Evolutionary conservation across 2,113 vertebrate species (phyloP).

Genomic region (Alethe castanea): DNA sequence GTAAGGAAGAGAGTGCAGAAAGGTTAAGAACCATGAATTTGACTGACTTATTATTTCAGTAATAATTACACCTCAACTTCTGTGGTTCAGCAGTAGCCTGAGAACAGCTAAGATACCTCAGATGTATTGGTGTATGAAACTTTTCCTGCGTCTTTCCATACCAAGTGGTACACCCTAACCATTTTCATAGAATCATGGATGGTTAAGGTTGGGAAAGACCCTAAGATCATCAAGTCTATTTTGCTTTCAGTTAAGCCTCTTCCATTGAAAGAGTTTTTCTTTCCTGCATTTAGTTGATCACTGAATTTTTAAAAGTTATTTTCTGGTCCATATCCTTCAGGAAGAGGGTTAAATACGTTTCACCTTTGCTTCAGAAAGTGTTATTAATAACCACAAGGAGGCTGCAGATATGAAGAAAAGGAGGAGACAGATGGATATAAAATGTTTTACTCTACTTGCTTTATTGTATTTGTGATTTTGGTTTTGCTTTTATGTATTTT

Average conservation of each 20-base stretch:
- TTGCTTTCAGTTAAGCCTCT: not conserved
- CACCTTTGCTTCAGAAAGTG: not conserved
- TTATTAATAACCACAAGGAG: not conserved
- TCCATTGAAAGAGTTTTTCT: not conserved
- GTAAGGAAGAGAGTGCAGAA: not conserved
- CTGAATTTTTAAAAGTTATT: not conserved
- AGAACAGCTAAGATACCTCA: not conserved
- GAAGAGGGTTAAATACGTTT: not conserved
- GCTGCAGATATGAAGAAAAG: not conserved
- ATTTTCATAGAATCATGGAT: not conserved
- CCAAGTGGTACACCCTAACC: not conserved
- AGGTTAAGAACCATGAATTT: not conserved
- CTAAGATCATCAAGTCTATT: not conserved
- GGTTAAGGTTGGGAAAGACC: not conserved
- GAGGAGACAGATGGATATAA: not conserved
- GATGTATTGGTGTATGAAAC: accelerated
- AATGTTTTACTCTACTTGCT: not conserved
- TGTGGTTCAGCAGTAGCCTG: not conserved
- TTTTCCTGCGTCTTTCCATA: not conserved
- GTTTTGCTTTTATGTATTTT: not conserved
- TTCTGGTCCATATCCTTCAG: not conserved
- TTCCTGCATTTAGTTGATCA: not conserved
- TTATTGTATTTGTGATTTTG: not conserved
- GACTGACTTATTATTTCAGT: not conserved
- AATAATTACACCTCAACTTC: not conserved